Conservation (phyloP, 1,140 invertebrate species). For the Dendroctonus ponderosae region DNA sequence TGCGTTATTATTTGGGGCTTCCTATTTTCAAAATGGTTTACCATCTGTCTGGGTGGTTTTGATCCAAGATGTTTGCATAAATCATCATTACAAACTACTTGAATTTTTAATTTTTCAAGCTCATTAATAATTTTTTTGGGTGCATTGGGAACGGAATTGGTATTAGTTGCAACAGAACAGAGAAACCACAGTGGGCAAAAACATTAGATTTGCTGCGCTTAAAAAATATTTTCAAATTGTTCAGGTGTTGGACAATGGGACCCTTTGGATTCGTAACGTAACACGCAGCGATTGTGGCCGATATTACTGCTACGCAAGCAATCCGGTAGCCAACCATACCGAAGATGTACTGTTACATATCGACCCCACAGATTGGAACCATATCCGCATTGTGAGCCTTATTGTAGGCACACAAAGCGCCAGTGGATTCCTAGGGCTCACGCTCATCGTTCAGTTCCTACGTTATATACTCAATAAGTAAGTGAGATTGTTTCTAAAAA, state of each 20-base stretch:
- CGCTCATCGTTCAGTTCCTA: slow-evolving; percentile 73
- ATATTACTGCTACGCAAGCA: slow-evolving; percentile 84
- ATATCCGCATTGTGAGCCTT: slow-evolving; percentile 81
- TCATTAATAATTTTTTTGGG: too few species aligned
- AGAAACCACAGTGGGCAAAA: too few species aligned
- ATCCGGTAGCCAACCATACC: slow-evolving; percentile 75
- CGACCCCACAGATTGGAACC: slow-evolving; percentile 76
- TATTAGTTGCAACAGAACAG: too few species aligned
- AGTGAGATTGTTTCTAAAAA: slow-evolving; percentile 41
- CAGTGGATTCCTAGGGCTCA: slow-evolving; percentile 73
- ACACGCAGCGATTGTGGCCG: slow-evolving; percentile 78
- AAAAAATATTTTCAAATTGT: too few species aligned
- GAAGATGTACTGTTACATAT: slow-evolving; percentile 71
- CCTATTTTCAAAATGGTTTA: too few species aligned
- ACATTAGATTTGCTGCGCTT: too few species aligned
- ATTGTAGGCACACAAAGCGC: slow-evolving; percentile 77
- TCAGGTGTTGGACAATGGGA: slow-evolving; percentile 56
- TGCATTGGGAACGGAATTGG: too few species aligned
- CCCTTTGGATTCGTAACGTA: slow-evolving; percentile 56
- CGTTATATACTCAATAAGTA: slow-evolving; percentile 70
- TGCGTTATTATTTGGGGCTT: too few species aligned
- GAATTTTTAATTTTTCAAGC: too few species aligned
- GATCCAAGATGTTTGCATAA: too few species aligned
- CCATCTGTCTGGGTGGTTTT: too few species aligned
- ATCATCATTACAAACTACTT: too few species aligned